Conservation (phyloP, 30 jellyfish, hydroid and myxozoan genomes). For the Hydra vulgaris region DNA sequence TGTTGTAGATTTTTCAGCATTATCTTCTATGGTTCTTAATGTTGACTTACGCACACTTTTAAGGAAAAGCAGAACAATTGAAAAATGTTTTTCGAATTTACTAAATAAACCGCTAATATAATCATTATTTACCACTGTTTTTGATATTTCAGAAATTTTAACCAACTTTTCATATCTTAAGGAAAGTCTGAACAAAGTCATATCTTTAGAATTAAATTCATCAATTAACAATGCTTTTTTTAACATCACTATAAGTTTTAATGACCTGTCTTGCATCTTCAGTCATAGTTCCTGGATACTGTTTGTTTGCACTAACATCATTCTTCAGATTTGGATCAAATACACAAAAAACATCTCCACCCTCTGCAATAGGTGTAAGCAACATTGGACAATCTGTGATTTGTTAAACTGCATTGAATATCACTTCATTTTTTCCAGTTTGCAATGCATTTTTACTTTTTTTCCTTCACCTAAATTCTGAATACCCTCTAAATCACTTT, state of each 20-base stretch:
- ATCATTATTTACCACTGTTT: constrained; percentile 9
- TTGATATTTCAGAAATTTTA: constrained; percentile 22
- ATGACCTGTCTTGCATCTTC: constrained; percentile 32
- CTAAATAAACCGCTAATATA: constrained; percentile 18
- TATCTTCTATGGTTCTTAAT: background rate
- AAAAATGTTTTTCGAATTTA: background rate
- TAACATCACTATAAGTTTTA: constrained; percentile 11
- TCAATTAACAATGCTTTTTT: constrained; percentile 4
- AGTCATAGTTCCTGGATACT: constrained; percentile 53
- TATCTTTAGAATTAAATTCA: constrained; percentile 10
- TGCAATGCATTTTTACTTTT: constrained; percentile 43
- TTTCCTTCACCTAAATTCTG: constrained; percentile 63
- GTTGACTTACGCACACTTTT: constrained; percentile 2
- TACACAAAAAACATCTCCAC: constrained; percentile 29
- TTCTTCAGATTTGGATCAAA: constrained; percentile 61
- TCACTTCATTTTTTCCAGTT: constrained; percentile 79
- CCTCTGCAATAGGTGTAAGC: constrained; percentile 28
- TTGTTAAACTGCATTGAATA: constrained; percentile 67
- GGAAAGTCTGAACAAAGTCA: constrained; percentile 62
- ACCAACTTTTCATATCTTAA: constrained; percentile 39
- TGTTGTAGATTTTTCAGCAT: background rate
- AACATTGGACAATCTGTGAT: constrained; percentile 67
- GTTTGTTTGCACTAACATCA: constrained; percentile 32
- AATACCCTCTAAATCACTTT: constrained; percentile 43
- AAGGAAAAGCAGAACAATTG: background rate